Base-by-base conservation (phyloP, 1,140 invertebrate species). In the Coenobita brevimanus region DNA sequence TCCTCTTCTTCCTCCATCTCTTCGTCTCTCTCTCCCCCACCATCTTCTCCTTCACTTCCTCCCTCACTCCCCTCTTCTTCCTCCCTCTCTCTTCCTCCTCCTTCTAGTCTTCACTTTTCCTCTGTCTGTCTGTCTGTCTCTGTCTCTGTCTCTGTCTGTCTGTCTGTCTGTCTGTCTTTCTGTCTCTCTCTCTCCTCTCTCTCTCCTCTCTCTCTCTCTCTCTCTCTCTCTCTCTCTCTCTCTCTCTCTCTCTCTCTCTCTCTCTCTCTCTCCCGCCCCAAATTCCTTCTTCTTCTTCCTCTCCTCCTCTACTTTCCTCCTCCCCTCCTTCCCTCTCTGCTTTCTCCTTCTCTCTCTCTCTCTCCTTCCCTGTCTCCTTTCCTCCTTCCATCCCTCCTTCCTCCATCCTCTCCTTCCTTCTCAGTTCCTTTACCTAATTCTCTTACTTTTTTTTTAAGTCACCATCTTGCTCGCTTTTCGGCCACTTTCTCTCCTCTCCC, bases 31-130 rank as follows among this genome's bases (percentile, higher is more conserved):
- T 41, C 38, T 41, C 8, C 24, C 38, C 30, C 38, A 8, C 24
- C 4, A 15, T 33, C 24, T 4, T 36, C 71, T 50, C 46, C 17
- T 50, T 17, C 46, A 6, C 17, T 50, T 17, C 46, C 46, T 50
- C 6, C 24, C 3, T 41, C 33, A 8, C 30, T 75, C 24, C 38
- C 33, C 36, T 33, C 33, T 33, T 33, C 33, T 38, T 33, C 33
- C 33, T 75, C 15, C 36, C 33, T 75, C 15, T 75, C 71, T 75
- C 71, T 75, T 33, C 33, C 71, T 38, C 33, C 33, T 38, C 71
- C 33, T 33, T 33, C 33, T 75, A 21, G 10, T 33, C 33, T 33
- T 75, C 71, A 15, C 33, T 75, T 10, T 75, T 33, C 33, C 15
- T 75, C 71, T 75, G 13, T 75, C 71, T 75, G 6, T 38, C 71